Evolutionary conservation across 92 coral and sea anemone genomes (phyloP).

Genomic region (Palythoa caribaeorum): DNA sequence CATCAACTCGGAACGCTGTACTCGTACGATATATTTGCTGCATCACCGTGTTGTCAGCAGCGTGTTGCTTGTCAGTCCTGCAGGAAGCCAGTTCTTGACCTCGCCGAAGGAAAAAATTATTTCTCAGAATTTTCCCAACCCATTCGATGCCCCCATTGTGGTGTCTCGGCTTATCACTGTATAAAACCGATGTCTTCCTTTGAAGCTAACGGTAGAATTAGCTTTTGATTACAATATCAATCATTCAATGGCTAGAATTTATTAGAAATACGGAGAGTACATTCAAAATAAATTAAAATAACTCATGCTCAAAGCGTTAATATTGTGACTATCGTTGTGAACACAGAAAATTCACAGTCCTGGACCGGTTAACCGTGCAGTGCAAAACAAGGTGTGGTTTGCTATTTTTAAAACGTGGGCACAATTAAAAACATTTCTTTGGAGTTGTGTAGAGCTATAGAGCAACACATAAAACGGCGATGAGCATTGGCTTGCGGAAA

Average conservation of each 20-base stretch:
- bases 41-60: slow-evolving; percentile 95
- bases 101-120: slow-evolving; percentile 80
- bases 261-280: slow-evolving; percentile 1
- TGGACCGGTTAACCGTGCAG: slow-evolving; percentile 34
- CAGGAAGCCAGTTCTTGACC: slow-evolving; percentile 89
- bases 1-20: slow-evolving; percentile 97
- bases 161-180: slow-evolving; percentile 91
- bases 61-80: slow-evolving; percentile 93
- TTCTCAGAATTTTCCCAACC: slow-evolving; percentile 95
- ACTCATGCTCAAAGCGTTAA: slow-evolving; percentile 30
- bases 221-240: slow-evolving; percentile 7
- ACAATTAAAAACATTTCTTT: not conserved
- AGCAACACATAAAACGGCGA: not conserved
- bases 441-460: not conserved
- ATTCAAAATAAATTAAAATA: not conserved
- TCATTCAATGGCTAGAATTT: not conserved
- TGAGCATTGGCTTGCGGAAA: not conserved
- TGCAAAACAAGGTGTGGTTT: slow-evolving; percentile 31
- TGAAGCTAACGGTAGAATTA: slow-evolving; percentile 53
- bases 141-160: slow-evolving; percentile 96
- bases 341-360: slow-evolving; percentile 9
- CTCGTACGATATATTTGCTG: slow-evolving; percentile 97
- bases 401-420: slow-evolving; percentile 9
- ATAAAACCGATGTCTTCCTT: slow-evolving; percentile 85
- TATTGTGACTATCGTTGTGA: not conserved